Base-by-base conservation (phyloP, 1,140 invertebrate species). In the Bombus pascuorum region DNA sequence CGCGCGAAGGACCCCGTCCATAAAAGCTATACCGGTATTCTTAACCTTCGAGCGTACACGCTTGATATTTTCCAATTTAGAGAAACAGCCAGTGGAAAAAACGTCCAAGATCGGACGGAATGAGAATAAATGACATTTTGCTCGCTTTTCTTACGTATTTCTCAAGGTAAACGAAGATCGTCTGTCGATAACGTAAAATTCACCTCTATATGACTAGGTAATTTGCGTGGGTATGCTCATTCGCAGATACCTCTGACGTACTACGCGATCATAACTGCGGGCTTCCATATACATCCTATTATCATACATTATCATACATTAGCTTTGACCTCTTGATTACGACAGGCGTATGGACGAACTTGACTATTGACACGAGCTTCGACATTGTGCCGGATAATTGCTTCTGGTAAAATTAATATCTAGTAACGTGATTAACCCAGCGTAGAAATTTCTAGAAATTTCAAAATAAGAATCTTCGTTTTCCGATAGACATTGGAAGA, bases 301-400 rank as follows among this genome's bases (percentile, higher is more conserved):
- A 90, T 87, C 88, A 90, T 90, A 87, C 59, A 90, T 90, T 90
- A 90, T 85, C 88, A 90, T 90, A 90, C 80, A 83, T 90, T 90
- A 87, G 81, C 83, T 66, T 84, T 80, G 80, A 85, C 59, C 83
- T 82, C 84, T 88, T 66, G 70, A 89, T 81, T 84, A 53, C 87
- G 84, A 85, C 37, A 77, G 25, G 18, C 47, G 18, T 22, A 18
- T 22, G 18, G 47, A 83, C 77, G 78, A 86, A 80, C 84, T 77
- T 86, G 73, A 65, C 81, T 72, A 42, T 59, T n/a, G 70, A 53
- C 47, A 53, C 47, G 47, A 53, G 53, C 53, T 65, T 57, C 42
- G 39, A 66, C 47, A 39, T 75, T 68, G n/a, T 37, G 39, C 3
- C 28, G 1, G 9, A 53, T 34, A 13, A 18, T 9, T 1, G 6